phyloP scores from a whole-genome alignment of 2,888 invertebrate genomes.

The Trichogramma dendrolimi region DNA sequence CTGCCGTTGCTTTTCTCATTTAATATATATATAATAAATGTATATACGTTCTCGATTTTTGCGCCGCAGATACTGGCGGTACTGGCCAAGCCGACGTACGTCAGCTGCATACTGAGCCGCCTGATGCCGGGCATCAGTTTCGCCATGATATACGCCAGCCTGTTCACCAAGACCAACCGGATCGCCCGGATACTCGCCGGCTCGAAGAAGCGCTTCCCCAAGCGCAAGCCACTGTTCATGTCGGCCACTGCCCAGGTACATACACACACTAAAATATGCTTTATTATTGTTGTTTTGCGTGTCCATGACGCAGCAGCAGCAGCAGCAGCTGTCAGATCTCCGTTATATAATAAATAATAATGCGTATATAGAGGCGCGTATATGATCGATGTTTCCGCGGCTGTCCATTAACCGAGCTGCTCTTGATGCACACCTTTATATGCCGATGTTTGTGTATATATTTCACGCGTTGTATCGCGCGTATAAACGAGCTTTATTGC shows the following conservation, averaged over 20 bases:
- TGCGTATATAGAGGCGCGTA: no score
- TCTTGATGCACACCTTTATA: no score
- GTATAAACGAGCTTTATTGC: no score
- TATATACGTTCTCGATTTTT: not conserved
- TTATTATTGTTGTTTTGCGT: not conserved
- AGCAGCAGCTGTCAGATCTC: no score
- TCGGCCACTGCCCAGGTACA: conserved; percentile 57
- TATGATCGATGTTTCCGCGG: no score
- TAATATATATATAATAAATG: no score
- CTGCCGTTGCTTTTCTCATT: not conserved
- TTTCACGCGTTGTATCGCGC: no score
- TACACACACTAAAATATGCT: not conserved
- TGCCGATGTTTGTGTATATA: no score
- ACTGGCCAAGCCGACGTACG: conserved; percentile 59
- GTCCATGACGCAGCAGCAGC: not conserved
- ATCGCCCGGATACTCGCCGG: conserved; percentile 72
- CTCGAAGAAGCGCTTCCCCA: conserved; percentile 68
- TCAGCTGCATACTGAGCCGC: conserved; percentile 60
- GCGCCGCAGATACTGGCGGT: conserved; percentile 56
- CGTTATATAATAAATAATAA: no score
- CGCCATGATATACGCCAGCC: conserved; percentile 69
- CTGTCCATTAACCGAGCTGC: no score
- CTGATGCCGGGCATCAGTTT: conserved; percentile 64
- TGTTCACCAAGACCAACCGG: conserved; percentile 74
- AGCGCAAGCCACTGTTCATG: conserved; percentile 65